Percentiles rank a stretch among this genome's conserved stretches.
phyloP scores from a whole-genome alignment of 1,140 invertebrate species.

The Manduca sexta region DNA sequence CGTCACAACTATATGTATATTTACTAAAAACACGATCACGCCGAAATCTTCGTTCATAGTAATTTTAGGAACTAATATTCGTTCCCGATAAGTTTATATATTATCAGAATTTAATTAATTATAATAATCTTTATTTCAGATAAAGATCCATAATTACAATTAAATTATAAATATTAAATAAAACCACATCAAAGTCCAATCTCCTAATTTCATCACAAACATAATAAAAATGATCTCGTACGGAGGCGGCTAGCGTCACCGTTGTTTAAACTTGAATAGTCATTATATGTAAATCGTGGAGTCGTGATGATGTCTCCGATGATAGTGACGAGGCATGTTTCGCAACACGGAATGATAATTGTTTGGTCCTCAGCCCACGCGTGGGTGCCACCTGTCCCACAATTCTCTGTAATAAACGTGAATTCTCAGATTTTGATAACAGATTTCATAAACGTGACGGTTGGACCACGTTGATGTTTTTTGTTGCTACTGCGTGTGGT shows the following conservation, averaged over 20 bases:
- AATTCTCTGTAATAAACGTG: constrained; percentile 34
- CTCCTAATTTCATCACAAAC: no score
- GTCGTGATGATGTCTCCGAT: constrained; percentile 62
- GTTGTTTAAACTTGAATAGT: constrained; percentile 68
- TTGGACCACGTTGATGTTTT: constrained; percentile 38
- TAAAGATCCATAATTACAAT: no score
- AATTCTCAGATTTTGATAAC: constrained; percentile 44
- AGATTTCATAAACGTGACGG: constrained; percentile 67
- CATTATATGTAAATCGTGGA: constrained; percentile 70
- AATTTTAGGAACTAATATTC: no score
- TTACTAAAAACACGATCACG: no score
- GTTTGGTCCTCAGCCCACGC: constrained; percentile 32
- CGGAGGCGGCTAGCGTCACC: constrained; percentile 28
- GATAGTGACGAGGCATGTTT: constrained; percentile 69
- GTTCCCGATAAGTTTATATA: no score
- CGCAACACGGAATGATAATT: constrained; percentile 67
- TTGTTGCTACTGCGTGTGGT: neutral
- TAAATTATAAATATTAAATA: no score
- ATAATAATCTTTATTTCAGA: no score
- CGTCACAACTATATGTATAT: no score
- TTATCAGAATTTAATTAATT: no score
- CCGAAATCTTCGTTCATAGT: no score
- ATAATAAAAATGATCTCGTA: constrained; percentile 16
- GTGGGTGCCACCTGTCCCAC: constrained; percentile 51
- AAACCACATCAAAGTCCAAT: no score